phyloP scores from a whole-genome alignment of 2,888 invertebrate genomes.

The Steinernema carpocapsae region DNA sequence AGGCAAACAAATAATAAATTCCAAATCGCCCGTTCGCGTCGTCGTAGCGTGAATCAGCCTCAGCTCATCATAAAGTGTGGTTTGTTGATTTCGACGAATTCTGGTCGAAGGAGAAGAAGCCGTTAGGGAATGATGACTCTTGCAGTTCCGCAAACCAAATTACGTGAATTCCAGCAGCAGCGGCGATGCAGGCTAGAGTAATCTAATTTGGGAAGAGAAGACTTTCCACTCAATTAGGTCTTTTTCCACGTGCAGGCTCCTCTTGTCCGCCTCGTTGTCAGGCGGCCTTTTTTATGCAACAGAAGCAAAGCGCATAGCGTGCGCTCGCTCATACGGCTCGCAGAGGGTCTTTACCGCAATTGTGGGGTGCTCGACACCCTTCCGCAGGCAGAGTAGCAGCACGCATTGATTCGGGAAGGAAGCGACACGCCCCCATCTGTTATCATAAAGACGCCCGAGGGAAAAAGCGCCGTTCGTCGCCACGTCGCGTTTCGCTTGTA shows the following conservation, averaged over 20 bases:
- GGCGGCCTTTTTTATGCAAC: too few relatives aligned
- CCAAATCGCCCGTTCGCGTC: constrained; percentile 8
- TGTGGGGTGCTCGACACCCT: too few relatives aligned
- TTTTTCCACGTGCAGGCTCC: background rate
- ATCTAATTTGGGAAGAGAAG: too few relatives aligned
- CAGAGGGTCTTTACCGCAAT: constrained; percentile 14
- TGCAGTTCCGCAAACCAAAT: background rate
- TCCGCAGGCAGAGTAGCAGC: background rate
- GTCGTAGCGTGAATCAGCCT: background rate
- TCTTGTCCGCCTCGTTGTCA: too few relatives aligned
- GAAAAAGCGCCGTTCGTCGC: constrained; percentile 12
- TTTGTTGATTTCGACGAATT: background rate
- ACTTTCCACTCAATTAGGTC: too few relatives aligned
- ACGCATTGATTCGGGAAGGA: constrained; percentile 21
- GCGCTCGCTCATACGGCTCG: background rate
- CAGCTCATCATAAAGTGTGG: background rate
- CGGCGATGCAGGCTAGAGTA: background rate
- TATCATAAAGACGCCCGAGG: constrained; percentile 31
- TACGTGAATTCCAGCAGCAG: too few relatives aligned
- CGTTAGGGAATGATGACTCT: background rate
- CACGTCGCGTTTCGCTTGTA: background rate
- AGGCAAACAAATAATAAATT: constrained; percentile 25
- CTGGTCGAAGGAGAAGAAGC: background rate
- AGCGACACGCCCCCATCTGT: background rate
- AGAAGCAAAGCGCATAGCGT: background rate